phyloP scores from a whole-genome alignment of 2,113 vertebrate genomes.

The Leucoraja erinaceus region DNA sequence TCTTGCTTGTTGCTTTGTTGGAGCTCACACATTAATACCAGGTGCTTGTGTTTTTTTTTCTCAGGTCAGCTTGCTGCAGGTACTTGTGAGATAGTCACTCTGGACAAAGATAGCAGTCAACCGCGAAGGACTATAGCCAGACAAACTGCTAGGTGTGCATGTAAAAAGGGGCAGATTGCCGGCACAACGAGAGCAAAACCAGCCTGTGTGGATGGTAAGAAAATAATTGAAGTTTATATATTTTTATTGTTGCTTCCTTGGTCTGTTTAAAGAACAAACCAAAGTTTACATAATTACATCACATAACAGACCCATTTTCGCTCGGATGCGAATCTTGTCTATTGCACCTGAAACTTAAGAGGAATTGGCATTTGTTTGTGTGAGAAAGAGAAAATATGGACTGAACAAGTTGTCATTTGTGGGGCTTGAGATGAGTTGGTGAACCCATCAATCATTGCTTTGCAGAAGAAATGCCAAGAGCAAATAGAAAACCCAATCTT shows the following conservation, averaged over 20 bases:
- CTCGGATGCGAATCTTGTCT: background rate
- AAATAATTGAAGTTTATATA: conserved; percentile 36
- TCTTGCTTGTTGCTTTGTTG: conserved; percentile 40
- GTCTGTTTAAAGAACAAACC: background rate
- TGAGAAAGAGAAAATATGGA: background rate
- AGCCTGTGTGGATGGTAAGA: conserved; percentile 96
- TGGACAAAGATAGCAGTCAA: conserved; percentile 95
- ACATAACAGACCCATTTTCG: background rate
- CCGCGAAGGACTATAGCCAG: conserved; percentile 93
- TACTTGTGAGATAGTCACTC: conserved; percentile 94
- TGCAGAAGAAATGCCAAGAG: background rate
- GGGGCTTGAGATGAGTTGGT: background rate
- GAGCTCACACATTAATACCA: conserved; percentile 49
- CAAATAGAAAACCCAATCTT: background rate
- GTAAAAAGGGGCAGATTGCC: conserved; percentile 97
- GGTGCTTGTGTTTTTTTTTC: conserved; percentile 59
- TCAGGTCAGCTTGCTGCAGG: conserved; percentile 95
- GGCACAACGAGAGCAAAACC: conserved; percentile 94
- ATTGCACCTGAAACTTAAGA: no score
- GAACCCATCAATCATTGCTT: background rate
- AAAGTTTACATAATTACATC: background rate
- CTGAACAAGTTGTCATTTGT: background rate
- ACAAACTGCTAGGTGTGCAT: conserved; percentile 96
- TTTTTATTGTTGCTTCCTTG: background rate
- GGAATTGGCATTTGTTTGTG: background rate